These are phyloP conservation scores for Sphaeridia pumilis DNA, from an alignment of 2,888 invertebrate species.

Conservation along the genomic window DNA sequence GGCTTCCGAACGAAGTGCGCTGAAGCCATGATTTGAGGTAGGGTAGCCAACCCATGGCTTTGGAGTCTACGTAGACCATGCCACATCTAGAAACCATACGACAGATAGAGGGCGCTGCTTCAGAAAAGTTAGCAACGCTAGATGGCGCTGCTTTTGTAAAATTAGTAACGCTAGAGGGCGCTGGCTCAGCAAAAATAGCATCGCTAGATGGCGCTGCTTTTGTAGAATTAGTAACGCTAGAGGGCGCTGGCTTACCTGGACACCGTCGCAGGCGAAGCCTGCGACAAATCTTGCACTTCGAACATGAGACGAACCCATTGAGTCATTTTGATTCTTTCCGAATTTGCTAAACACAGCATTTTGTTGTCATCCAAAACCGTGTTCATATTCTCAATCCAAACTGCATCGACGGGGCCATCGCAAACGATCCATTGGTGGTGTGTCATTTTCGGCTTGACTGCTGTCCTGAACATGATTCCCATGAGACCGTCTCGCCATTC, in stretches of 20 bases:
- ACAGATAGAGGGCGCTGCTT: not conserved
- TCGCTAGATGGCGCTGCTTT: not conserved
- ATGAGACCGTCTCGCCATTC: constrained; percentile 87
- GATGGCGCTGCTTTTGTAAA: not conserved
- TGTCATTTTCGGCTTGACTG: constrained; percentile 44
- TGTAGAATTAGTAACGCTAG: not conserved
- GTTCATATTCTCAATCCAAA: constrained; percentile 91
- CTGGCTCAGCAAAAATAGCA: no score
- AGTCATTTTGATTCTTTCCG: constrained; percentile 73
- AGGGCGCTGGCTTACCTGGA: constrained; percentile 44
- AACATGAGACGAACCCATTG: constrained; percentile 60
- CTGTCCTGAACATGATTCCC: constrained; percentile 52
- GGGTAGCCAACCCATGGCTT: constrained; percentile 69
- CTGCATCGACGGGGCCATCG: constrained; percentile 83
- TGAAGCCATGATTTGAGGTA: constrained; percentile 65
- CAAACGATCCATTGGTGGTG: constrained; percentile 84
- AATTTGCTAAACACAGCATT: constrained; percentile 78
- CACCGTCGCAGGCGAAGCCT: constrained; percentile 85
- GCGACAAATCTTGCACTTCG: constrained; percentile 60
- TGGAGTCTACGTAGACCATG: constrained; percentile 82
- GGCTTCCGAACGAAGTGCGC: constrained; percentile 44
- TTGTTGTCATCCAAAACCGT: constrained; percentile 69
- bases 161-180: not conserved
- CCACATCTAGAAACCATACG: constrained; percentile 44
- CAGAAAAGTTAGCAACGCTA: no score